Evolutionary conservation across 2,113 vertebrate species (phyloP).

Genomic region (Podarcis muralis): DNA sequence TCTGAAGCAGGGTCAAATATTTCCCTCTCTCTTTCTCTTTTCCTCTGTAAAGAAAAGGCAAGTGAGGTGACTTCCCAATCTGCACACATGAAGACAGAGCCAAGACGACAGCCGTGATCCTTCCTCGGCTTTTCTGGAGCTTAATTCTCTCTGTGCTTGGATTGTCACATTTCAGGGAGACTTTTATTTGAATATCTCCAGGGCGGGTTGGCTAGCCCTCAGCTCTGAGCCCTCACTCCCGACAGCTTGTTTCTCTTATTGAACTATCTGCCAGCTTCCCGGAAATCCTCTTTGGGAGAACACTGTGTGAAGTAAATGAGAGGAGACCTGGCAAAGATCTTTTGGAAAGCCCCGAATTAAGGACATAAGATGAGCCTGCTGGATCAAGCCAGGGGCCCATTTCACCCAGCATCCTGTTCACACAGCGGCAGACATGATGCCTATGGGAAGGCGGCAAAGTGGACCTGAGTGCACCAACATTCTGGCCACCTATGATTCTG

Average conservation of each 20-base stretch:
- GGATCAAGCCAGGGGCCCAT: too few species aligned
- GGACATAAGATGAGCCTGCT: too few species aligned
- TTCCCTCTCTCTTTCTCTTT: background rate
- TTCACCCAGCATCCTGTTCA: too few species aligned
- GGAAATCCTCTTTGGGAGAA: background rate
- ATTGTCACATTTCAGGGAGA: background rate
- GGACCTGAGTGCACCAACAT: too few species aligned
- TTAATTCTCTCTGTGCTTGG: conserved; percentile 2
- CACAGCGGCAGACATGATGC: too few species aligned
- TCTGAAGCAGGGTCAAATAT: conserved; percentile 12
- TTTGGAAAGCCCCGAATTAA: background rate
- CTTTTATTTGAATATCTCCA: background rate
- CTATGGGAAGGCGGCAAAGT: too few species aligned
- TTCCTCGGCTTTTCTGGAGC: background rate
- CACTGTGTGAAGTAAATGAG: background rate
- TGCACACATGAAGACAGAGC: background rate
- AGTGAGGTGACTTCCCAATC: conserved; percentile 13
- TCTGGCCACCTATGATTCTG: too few species aligned
- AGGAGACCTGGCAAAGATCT: background rate
- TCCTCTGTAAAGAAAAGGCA: conserved; percentile 12
- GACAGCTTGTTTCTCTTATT: background rate
- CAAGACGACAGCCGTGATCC: background rate
- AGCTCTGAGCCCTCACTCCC: background rate
- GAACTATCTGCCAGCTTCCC: background rate
- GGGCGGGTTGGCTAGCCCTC: background rate